phyloP scores from a whole-genome alignment of 2,113 vertebrate species.

The Parotia lawesii region DNA sequence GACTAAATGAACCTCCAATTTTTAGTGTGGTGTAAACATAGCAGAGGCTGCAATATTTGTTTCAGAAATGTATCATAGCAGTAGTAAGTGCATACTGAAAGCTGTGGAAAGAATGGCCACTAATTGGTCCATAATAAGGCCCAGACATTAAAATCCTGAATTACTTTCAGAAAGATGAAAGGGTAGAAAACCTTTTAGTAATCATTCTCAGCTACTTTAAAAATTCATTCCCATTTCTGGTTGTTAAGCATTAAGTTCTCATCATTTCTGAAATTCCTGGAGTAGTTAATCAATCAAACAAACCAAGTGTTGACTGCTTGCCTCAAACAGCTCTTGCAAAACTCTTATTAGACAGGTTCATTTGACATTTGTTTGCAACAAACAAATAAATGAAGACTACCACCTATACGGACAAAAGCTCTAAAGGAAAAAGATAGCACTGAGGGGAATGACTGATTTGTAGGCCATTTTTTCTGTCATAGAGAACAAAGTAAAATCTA shows the following conservation, averaged over 20 bases:
- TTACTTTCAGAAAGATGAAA: background rate
- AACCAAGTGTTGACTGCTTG: background rate
- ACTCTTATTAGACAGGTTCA: background rate
- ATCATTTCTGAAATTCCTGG: background rate
- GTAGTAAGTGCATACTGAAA: background rate
- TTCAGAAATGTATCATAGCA: background rate
- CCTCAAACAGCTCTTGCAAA: background rate
- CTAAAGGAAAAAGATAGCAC: background rate
- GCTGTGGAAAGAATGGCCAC: background rate
- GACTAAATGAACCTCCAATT: background rate
- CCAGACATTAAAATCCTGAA: background rate
- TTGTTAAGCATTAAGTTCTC: background rate
- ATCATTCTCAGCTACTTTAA: background rate
- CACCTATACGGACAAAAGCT: background rate
- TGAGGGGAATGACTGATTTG: background rate
- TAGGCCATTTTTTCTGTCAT: background rate
- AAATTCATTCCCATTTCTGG: background rate
- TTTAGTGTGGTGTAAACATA: background rate
- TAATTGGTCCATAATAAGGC: background rate
- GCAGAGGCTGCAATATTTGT: background rate
- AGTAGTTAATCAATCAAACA: background rate
- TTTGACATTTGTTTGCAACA: background rate
- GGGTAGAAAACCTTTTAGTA: background rate
- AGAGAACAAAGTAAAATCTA: background rate
- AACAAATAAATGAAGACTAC: background rate